Base-by-base conservation (phyloP, 2,888 invertebrate species). In the Spicauda simplicius region DNA sequence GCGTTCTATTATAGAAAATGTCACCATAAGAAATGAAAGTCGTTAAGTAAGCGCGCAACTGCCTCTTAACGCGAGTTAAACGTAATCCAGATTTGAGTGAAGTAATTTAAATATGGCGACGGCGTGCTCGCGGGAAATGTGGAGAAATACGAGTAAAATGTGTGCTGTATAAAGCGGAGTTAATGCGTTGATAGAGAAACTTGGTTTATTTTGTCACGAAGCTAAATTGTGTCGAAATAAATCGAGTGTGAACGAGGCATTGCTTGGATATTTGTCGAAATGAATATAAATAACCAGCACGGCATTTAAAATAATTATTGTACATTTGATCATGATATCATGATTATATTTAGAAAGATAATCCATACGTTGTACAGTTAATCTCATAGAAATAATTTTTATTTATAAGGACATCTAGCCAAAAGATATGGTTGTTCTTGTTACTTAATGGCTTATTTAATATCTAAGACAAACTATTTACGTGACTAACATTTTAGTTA, bases 1-100 rank as follows among this genome's bases (percentile, higher is more conserved):
- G 45, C 45, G 45, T 58, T 57, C 18, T 57, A 14, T 57, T 58
- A 58, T 20, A 20, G 58, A 58, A 63, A 54, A 54, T 55, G 16
- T 45, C 62, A 63, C 25, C 41, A 18, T 63, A 63, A 63, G 55
- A 55, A 63, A 63, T 63, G 45, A 48, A 63, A 63, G 45, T 63
- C 45, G 55, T 63, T 63, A 63, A 45, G 55, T 55, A 63, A 63
- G 55, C 63, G 63, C 55, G 45, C 54, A 63, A 63, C 63, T 45
- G 63, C 63, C 63, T 63, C 63, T 63, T 63, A 55, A 55, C 45
- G 63, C 45, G 63, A 45, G 62, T 55, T 63, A 45, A 62, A 63
- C 55, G 63, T 63, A 63, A 63, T 63, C 55, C 63, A 63, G 63
- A 63, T 63, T 63, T 63, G 63, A 63, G 55, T 63, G 63, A 63